These are phyloP conservation scores for Lophochroa leadbeateri DNA, from an alignment of 2,113 vertebrate genomes.

Conservation along the genomic window DNA sequence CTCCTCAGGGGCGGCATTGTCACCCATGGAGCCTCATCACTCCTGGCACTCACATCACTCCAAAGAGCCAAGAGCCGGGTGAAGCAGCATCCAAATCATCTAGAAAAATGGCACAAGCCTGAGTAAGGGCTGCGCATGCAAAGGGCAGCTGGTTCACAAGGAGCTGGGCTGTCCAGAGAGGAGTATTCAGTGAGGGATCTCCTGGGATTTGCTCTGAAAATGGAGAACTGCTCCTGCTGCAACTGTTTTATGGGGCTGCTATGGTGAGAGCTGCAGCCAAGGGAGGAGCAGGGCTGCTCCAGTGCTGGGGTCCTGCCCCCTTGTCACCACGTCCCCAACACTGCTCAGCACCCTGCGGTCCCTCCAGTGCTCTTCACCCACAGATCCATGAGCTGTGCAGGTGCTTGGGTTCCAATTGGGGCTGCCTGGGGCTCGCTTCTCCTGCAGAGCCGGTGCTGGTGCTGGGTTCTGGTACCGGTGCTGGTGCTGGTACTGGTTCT, in stretches of 20 bases:
- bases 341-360: not conserved
- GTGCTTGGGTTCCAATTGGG: fast-evolving
- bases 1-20: not conserved
- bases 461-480: not conserved
- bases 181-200: not conserved
- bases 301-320: not conserved
- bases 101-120: not conserved
- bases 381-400: fast-evolving
- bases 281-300: not conserved
- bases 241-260: fast-evolving
- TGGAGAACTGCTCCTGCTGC: not conserved
- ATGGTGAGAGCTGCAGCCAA: not conserved
- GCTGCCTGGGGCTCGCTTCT: fast-evolving
- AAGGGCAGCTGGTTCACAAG: not conserved
- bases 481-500: not conserved
- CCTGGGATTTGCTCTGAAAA: not conserved
- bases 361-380: no score
- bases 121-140: fast-evolving
- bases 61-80: not conserved
- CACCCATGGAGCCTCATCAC: not conserved
- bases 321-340: not conserved
- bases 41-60: not conserved
- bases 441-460: not conserved
- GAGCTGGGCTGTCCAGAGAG: not conserved
- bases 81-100: not conserved